Evolutionary conservation across 2,113 vertebrate genomes (phyloP), one percentile per base, ranked within the genome.

Genomic region (Phycodurus eques): DNA sequence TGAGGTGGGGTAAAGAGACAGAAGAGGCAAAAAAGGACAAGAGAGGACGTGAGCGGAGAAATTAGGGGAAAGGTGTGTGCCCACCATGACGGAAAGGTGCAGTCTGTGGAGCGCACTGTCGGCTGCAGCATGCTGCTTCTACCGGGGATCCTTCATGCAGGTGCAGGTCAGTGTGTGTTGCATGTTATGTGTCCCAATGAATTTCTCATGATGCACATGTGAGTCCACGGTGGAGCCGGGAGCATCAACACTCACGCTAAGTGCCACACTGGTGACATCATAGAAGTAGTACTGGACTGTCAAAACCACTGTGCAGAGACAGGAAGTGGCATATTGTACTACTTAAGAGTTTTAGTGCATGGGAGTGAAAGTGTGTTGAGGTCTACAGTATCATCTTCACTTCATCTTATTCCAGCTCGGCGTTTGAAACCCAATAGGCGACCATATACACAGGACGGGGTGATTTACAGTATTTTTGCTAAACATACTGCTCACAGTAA

Each of bases 41-140:
- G 44, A 12, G 27, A 56, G 69, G 13, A 67, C 81, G 75, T 77
- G 49, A 61, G 72, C 56, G 44, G 68, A 77, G 78, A 73, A 59
- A 67, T 51, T 70, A 59, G 63, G 56, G 65, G 63, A 64, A 81
- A 87, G 84, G 88, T 83, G 83, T 81, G 85, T 63, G 54, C 85
- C 88, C 84, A 92, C 85, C 90, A 98, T 98, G 96, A 98, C 96
- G 61, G 96, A 99, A 88, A 92, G 96, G 72, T 98, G 97, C 92
- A 99, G 96, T 92, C 93, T 98, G 82, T 99, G 97, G 96, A 98
- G 96, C 76, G 96, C 97, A 66, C 92, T 99, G 88, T 99, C 97
- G 39, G 97, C 97, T 11, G 97, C 96, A 54, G 96, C 97, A 61
- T 99, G 97, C 95, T 98, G 97, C 92, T 99, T 99, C 93, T 99